phyloP scores from a whole-genome alignment of 2,797 vertebrate species.

The Dryobates pubescens region DNA sequence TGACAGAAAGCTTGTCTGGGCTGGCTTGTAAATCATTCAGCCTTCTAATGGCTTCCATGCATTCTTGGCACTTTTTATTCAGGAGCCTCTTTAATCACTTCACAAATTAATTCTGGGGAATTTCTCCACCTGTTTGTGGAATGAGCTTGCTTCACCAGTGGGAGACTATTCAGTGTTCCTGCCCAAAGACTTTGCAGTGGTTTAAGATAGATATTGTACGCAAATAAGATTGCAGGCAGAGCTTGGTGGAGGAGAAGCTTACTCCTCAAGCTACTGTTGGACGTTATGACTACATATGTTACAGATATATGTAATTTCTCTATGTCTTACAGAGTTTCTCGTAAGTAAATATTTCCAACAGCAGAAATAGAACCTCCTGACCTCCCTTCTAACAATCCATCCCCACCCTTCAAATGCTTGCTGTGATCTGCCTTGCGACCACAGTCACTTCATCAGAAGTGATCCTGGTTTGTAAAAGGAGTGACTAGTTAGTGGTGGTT shows the following conservation, averaged over 20 bases:
- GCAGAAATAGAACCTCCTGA: background rate
- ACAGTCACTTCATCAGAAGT: background rate
- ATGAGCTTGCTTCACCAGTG: background rate
- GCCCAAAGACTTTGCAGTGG: background rate
- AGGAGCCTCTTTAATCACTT: slow-evolving; percentile 29
- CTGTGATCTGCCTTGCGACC: background rate
- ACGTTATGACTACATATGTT: background rate
- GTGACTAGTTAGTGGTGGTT: background rate
- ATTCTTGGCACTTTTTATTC: slow-evolving; percentile 4
- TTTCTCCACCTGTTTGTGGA: slow-evolving; percentile 13
- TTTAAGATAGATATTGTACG: background rate
- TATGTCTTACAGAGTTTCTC: background rate
- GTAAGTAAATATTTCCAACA: background rate
- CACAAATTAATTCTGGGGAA: background rate
- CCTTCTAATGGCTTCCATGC: background rate
- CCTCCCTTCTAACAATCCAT: background rate
- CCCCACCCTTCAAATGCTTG: background rate
- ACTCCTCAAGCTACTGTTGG: background rate
- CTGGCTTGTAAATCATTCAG: slow-evolving; percentile 23
- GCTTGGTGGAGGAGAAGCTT: background rate
- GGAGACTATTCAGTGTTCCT: background rate
- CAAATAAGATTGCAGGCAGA: background rate
- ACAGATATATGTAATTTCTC: background rate
- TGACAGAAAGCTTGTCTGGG: slow-evolving; percentile 17
- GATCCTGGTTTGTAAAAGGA: background rate